Percentiles rank a stretch among this genome's conserved stretches.
phyloP scores from a whole-genome alignment of 2,113 vertebrate species.

The Aplodontia rufa region DNA sequence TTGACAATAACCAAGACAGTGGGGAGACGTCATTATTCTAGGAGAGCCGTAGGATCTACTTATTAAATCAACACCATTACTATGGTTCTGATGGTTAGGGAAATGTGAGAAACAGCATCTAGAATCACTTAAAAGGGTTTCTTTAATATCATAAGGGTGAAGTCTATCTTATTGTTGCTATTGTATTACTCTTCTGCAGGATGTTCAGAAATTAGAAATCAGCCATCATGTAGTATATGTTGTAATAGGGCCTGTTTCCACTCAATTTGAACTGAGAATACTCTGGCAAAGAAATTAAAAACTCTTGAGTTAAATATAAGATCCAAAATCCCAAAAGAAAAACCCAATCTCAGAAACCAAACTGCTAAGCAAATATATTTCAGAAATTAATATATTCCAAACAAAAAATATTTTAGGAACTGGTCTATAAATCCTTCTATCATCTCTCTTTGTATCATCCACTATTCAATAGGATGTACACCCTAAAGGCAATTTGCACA shows the following conservation, averaged over 20 bases:
- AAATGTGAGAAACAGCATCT: not conserved
- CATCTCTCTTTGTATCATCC: not conserved
- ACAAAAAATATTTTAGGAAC: not conserved
- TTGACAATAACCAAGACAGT: not conserved
- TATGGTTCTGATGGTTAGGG: not conserved
- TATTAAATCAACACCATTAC: not conserved
- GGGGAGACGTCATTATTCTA: not conserved
- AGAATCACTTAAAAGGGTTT: not conserved
- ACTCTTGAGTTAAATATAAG: not conserved
- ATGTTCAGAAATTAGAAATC: not conserved
- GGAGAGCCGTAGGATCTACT: not conserved
- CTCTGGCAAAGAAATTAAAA: not conserved
- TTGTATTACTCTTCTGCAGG: not conserved
- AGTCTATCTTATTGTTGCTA: not conserved
- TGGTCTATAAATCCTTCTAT: not conserved
- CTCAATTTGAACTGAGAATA: not conserved
- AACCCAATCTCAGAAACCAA: not conserved
- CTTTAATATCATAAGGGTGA: not conserved
- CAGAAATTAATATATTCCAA: not conserved
- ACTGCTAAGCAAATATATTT: not conserved
- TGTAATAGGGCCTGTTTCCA: not conserved
- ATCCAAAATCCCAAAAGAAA: not conserved
- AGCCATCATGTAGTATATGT: not conserved
- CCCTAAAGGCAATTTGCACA: not conserved
- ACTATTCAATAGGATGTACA: no score